Conservation (phyloP, 2,888 invertebrate genomes). For the Chalcosyrphus nemorum region DNA sequence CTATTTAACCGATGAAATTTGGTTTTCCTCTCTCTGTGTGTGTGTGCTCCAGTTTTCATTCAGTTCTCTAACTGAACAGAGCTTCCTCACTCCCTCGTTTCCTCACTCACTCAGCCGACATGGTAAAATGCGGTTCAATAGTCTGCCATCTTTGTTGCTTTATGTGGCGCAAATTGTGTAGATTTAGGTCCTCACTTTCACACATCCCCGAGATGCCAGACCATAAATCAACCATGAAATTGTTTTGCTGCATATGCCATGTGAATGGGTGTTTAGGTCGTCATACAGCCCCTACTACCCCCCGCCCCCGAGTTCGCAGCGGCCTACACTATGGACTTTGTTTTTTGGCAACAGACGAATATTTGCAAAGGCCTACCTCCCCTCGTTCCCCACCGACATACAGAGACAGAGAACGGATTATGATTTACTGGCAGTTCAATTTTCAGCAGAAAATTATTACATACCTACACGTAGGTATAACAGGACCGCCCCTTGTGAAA, state of each 20-base stretch:
- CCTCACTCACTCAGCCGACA: not conserved
- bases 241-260: constrained; percentile 72
- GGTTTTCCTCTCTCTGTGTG: constrained; percentile 26
- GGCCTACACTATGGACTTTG: no score
- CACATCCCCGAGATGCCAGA: constrained; percentile 55
- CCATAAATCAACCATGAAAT: constrained; percentile 73
- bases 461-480: not conserved
- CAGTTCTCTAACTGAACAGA: constrained; percentile 8
- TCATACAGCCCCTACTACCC: not conserved
- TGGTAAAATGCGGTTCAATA: constrained; percentile 51
- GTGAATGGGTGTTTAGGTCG: constrained; percentile 56
- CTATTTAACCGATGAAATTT: constrained; percentile 52
- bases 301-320: not conserved
- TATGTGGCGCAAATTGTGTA: constrained; percentile 59
- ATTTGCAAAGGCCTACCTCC: constrained; percentile 56
- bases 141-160: constrained; percentile 27
- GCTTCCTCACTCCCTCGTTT: no score
- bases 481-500: constrained; percentile 44
- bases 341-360: constrained; percentile 57
- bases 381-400: no score
- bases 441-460: constrained; percentile 66
- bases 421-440: constrained; percentile 73
- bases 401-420: constrained; percentile 50
- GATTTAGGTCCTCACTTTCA: constrained; percentile 69
- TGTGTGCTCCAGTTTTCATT: constrained; percentile 22